Conservation (phyloP, 2,113 vertebrate species). For the Apus apus region DNA sequence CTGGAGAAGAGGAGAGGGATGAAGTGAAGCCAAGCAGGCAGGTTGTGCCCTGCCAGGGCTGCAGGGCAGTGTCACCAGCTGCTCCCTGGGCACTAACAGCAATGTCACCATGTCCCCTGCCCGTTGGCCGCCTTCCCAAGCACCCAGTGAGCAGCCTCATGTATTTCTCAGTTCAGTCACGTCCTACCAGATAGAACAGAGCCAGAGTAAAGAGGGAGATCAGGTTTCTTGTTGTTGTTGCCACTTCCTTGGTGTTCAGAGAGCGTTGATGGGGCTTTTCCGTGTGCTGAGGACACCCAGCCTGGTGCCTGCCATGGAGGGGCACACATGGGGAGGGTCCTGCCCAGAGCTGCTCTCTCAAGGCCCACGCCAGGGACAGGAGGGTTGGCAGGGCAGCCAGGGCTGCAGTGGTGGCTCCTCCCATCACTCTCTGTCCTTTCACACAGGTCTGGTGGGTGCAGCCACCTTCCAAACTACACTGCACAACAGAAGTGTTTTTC, state of each 20-base stretch:
- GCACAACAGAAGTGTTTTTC: neutral
- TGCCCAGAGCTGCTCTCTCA: neutral
- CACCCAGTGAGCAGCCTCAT: neutral
- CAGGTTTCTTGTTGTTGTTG: rapidly evolving
- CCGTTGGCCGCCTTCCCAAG: neutral
- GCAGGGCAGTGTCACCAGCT: neutral
- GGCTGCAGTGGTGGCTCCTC: neutral
- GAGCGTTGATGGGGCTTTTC: rapidly evolving
- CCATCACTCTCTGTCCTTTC: neutral
- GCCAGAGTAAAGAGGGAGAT: neutral
- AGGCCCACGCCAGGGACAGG: rapidly evolving
- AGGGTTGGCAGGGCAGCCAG: neutral
- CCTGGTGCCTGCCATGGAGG: rapidly evolving
- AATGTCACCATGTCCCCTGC: neutral
- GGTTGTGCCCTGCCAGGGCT: neutral
- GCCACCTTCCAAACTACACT: rapidly evolving
- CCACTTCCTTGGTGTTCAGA: neutral
- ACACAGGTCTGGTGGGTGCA: neutral
- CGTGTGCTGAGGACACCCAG: rapidly evolving
- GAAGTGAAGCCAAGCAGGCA: neutral
- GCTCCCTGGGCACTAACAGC: neutral
- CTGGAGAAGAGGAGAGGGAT: neutral
- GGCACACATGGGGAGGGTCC: neutral
- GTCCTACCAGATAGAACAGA: neutral
- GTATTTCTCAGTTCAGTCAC: neutral